A percentile compares a stretch with the other conserved stretches of the same genome.
phyloP scores from a whole-genome alignment of 2,113 vertebrate species.

The Picathartes gymnocephalus region DNA sequence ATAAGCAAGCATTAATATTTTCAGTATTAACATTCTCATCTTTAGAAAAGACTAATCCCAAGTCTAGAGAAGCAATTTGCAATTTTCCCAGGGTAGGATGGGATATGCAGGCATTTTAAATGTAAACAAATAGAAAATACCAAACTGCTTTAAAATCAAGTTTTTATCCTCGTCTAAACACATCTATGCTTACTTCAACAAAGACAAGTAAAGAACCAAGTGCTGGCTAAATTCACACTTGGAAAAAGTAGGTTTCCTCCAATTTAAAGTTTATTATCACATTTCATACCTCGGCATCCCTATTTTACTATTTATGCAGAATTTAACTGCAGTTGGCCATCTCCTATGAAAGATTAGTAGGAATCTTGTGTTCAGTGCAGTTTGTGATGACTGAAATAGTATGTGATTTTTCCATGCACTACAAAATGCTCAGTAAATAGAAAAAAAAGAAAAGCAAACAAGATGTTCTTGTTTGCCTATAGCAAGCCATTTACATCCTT shows the following conservation, averaged over 20 bases:
- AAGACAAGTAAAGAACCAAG: not conserved
- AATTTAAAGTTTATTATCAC: not conserved
- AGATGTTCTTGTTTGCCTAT: conserved; percentile 21
- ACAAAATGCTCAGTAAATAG: not conserved
- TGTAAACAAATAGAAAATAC: not conserved
- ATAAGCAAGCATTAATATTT: not conserved
- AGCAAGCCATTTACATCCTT: not conserved
- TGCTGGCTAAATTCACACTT: not conserved
- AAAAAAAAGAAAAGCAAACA: not conserved
- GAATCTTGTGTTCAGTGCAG: not conserved
- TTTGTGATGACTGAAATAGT: not conserved
- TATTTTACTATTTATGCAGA: not conserved
- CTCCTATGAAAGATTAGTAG: not conserved
- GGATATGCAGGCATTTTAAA: not conserved
- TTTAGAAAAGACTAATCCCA: not conserved
- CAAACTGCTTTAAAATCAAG: not conserved
- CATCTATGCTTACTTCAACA: not conserved
- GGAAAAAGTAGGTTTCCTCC: not conserved
- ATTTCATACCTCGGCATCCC: not conserved
- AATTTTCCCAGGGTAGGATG: not conserved
- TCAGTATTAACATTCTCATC: not conserved
- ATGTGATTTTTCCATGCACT: not conserved
- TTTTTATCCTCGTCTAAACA: not conserved
- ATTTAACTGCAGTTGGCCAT: not conserved
- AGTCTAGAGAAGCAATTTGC: not conserved